Percentiles rank a stretch among this genome's conserved stretches.
Conservation (phyloP, 2,888 invertebrate species). For the Diachrysia chrysitis region DNA sequence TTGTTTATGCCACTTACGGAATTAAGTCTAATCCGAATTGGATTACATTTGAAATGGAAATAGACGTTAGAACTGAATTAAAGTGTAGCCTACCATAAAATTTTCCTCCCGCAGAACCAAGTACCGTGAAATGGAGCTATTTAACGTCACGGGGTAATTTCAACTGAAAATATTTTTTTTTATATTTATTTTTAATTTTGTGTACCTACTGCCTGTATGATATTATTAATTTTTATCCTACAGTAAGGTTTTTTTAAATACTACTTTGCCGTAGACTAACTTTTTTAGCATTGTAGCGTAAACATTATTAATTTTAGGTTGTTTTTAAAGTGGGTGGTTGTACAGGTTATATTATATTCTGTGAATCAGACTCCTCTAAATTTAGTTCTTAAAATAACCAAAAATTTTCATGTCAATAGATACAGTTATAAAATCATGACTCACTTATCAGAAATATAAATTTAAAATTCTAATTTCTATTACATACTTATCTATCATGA, state of each 20-base stretch:
- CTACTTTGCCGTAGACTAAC: too few species aligned
- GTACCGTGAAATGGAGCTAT: constrained; percentile 4
- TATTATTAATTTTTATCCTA: too few species aligned
- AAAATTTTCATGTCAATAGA: neutral
- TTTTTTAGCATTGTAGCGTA: too few species aligned
- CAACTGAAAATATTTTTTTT: neutral
- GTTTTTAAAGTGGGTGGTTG: too few species aligned
- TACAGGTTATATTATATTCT: too few species aligned
- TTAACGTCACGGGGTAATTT: neutral
- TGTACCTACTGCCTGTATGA: too few species aligned
- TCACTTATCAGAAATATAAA: constrained; percentile 13
- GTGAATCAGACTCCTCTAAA: too few species aligned
- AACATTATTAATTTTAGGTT: too few species aligned
- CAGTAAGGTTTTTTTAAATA: too few species aligned
- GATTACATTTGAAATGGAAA: neutral
- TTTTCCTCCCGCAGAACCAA: neutral
- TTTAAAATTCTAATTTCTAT: constrained; percentile 14
- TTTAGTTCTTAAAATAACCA: too few species aligned
- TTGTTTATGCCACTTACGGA: neutral
- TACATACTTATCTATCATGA: constrained; percentile 28
- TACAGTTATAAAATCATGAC: constrained; percentile 18
- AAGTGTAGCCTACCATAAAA: constrained; percentile 2
- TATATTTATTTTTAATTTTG: neutral
- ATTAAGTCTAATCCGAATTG: neutral
- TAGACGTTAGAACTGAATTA: neutral